Percentiles rank a stretch among this genome's conserved stretches.
phyloP scores from a whole-genome alignment of 53 echinoderm and acorn worm genomes.

The Echinarachnius parma region DNA sequence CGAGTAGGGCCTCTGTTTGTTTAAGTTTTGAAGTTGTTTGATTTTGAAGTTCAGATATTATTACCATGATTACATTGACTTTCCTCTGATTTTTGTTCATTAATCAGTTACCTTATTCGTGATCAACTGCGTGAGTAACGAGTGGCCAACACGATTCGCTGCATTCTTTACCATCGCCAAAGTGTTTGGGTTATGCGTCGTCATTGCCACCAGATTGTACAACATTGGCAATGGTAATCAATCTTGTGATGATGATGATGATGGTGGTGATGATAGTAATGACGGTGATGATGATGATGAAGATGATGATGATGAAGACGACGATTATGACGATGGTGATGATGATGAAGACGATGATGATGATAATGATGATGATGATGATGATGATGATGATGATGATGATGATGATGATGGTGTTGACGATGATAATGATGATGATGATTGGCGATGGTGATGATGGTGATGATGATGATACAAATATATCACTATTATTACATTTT shows the following conservation, averaged over 20 bases:
- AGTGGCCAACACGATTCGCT: constrained; percentile 14
- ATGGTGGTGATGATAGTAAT: neutral
- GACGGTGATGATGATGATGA: neutral
- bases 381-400: neutral
- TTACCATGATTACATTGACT: too few relatives aligned
- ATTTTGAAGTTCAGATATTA: too few relatives aligned
- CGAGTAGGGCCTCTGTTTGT: too few relatives aligned
- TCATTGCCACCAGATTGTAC: constrained; percentile 15
- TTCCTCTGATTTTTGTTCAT: neutral
- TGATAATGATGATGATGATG: neutral
- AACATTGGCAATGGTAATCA: constrained; percentile 8
- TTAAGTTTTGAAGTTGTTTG: too few relatives aligned
- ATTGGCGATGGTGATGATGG: neutral
- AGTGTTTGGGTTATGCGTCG: neutral
- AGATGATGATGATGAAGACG: too few relatives aligned
- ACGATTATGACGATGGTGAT: too few relatives aligned
- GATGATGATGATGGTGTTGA: too few relatives aligned
- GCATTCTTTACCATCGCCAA: constrained; percentile 21
- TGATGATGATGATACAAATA: neutral
- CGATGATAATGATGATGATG: too few relatives aligned
- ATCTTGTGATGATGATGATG: too few relatives aligned
- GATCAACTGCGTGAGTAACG: constrained; percentile 16
- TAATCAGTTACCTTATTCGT: neutral
- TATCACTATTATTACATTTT: too few relatives aligned
- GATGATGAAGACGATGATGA: too few relatives aligned